Conservation (phyloP, 2,888 invertebrate species). For the Ophion costatus region DNA sequence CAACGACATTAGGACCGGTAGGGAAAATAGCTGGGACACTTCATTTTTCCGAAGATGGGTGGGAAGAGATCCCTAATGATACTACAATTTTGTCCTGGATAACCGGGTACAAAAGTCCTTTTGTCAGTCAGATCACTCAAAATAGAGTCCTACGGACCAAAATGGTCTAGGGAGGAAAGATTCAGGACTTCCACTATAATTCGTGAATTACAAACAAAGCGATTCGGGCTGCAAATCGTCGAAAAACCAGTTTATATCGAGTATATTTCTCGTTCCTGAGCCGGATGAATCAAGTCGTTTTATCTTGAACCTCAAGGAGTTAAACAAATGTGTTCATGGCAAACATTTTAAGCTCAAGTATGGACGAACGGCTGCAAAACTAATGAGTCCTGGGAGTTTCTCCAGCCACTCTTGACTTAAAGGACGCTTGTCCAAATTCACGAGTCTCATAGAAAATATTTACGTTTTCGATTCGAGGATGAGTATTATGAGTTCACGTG, state of each 20-base stretch:
- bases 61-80: constrained; percentile 11
- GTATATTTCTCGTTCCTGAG: constrained; percentile 66
- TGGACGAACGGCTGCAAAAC: constrained; percentile 62
- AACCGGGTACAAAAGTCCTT: constrained; percentile 22
- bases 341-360: constrained; percentile 72
- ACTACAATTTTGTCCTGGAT: constrained; percentile 26
- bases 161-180: background rate
- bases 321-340: constrained; percentile 66
- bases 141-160: constrained; percentile 5
- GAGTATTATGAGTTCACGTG: constrained; percentile 44
- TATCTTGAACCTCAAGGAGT: constrained; percentile 68
- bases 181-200: constrained; percentile 4
- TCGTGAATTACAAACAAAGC: constrained; percentile 4
- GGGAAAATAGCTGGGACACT: constrained; percentile 28
- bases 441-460: constrained; percentile 22
- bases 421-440: constrained; percentile 43
- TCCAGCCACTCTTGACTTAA: constrained; percentile 44
- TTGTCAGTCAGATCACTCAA: constrained; percentile 3
- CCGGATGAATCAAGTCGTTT: constrained; percentile 64
- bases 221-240: constrained; percentile 8
- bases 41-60: constrained; percentile 15
- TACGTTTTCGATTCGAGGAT: constrained; percentile 30
- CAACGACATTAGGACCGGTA: constrained; percentile 16
- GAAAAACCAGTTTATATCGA: constrained; percentile 64
- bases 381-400: constrained; percentile 24